Base-by-base conservation (phyloP, 2,888 invertebrate species). In the Boloria euphrosyne region DNA sequence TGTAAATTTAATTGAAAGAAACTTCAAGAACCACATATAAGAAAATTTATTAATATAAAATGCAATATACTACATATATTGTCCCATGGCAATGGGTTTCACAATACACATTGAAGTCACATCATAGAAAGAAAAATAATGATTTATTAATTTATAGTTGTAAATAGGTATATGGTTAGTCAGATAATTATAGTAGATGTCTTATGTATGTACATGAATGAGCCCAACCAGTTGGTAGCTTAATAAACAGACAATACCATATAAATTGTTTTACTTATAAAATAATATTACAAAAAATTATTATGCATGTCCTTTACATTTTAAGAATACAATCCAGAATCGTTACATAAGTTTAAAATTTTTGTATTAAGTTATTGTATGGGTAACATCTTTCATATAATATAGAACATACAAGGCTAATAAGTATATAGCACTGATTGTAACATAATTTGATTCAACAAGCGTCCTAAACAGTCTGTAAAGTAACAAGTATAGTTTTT, bases 11-110 rank as follows among this genome's bases (percentile, higher is more conserved):
- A 31, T 46, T 16, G 57, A 61, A 58, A 22, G 46, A 69, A 69
- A 68, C 65, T 18, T 53, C 59, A 49, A 65, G 44, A 46, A 80
- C 82, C 89, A 90, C 90, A 90, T 89, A 88, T 89, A 89, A 90
- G 89, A 89, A 89, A 87, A 79, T 89, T 83, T 90, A 90, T 87
- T 90, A 87, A 83, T 90, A 90, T 82, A 89, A 90, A 90, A 89
- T 85, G 85, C 86, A 85, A 78, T 84, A 88, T 81, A 80, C 87
- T 83, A 87, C 79, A 76, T 79, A 82, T 79, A 74, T 75, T 73
- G 71, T 71, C 74, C 78, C 75, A 72, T 59, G 68, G 69, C 65
- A 60, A 67, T 59, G 64, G 72, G 74, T 69, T 71, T 71, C 75
- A 75, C 70, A 75, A 78, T 78, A 75, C 76, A 79, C 74, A 74